A percentile compares a stretch with the other conserved stretches of the same genome.
phyloP scores from a whole-genome alignment of 2,797 vertebrate genomes.

The Mycteria americana region DNA sequence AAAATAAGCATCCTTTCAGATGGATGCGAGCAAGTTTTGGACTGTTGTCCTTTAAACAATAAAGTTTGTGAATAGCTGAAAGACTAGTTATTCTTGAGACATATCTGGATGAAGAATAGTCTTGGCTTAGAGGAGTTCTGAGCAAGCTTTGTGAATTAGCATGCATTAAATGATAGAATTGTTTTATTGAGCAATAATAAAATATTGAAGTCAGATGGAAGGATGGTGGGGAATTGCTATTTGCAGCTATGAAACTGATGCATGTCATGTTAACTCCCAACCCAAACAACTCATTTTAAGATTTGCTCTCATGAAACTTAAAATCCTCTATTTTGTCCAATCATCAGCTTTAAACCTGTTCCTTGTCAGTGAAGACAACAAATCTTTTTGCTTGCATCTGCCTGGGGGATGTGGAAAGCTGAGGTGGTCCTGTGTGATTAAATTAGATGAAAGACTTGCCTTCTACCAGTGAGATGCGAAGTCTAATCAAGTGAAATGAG shows the following conservation, averaged over 20 bases:
- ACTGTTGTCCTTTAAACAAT: not conserved
- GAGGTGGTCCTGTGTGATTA: conserved; percentile 78
- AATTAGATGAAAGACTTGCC: conserved; percentile 81
- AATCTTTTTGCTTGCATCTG: conserved; percentile 74
- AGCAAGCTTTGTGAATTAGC: conserved; percentile 19
- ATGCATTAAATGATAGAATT: conserved; percentile 16
- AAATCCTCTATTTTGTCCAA: conserved; percentile 70
- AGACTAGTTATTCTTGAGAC: not conserved
- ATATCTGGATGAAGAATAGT: not conserved
- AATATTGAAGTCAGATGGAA: conserved; percentile 53
- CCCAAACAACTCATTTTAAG: conserved; percentile 66
- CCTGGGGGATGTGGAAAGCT: conserved; percentile 71
- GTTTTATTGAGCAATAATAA: conserved; percentile 60
- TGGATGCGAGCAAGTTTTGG: not conserved
- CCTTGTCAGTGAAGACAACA: conserved; percentile 77
- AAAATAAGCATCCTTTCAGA: not conserved
- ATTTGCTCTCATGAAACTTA: conserved; percentile 71
- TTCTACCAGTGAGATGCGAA: conserved; percentile 71
- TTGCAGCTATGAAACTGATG: conserved; percentile 50
- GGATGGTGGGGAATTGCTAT: conserved; percentile 52
- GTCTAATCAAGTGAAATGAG: conserved; percentile 83
- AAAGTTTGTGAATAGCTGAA: not conserved
- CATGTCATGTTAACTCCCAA: conserved; percentile 69
- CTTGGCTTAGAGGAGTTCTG: not conserved
- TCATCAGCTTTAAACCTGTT: conserved; percentile 76